phyloP scores from a whole-genome alignment of 2,113 vertebrate genomes.

The Corapipo altera region DNA sequence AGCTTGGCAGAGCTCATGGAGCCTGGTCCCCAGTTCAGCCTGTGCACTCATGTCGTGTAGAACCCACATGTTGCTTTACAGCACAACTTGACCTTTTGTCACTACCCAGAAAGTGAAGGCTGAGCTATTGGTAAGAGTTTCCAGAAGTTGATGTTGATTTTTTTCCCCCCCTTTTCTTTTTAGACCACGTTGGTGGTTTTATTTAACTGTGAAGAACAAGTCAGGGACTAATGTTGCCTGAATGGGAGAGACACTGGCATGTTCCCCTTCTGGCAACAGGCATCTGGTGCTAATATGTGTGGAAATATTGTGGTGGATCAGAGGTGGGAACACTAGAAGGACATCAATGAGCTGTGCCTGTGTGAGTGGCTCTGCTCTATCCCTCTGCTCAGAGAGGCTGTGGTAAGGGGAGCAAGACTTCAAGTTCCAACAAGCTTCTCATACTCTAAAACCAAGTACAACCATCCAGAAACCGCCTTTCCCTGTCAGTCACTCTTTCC shows the following conservation, averaged over 20 bases:
- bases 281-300: slow-evolving; percentile 54
- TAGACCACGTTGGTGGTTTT: slow-evolving; percentile 40
- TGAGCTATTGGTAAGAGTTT: slow-evolving; percentile 68
- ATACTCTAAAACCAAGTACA: slow-evolving; percentile 34
- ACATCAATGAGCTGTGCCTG: neutral
- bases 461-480: slow-evolving; percentile 44
- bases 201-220: slow-evolving; percentile 30
- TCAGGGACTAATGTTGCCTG: neutral
- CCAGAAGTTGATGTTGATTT: slow-evolving; percentile 62
- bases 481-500: slow-evolving; percentile 52
- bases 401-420: neutral
- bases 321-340: neutral
- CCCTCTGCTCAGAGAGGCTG: slow-evolving; percentile 10
- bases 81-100: slow-evolving; percentile 68
- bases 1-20: slow-evolving; percentile 39
- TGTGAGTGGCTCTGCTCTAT: neutral
- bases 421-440: slow-evolving; percentile 2
- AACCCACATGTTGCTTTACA: slow-evolving; percentile 69
- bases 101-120: slow-evolving; percentile 67
- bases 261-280: neutral
- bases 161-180: neutral
- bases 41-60: neutral
- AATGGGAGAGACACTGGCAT: neutral
- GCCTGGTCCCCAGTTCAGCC: slow-evolving; percentile 40
- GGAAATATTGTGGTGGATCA: neutral